phyloP scores from a whole-genome alignment of 2,113 vertebrate species.

The Megaptera novaeangliae region DNA sequence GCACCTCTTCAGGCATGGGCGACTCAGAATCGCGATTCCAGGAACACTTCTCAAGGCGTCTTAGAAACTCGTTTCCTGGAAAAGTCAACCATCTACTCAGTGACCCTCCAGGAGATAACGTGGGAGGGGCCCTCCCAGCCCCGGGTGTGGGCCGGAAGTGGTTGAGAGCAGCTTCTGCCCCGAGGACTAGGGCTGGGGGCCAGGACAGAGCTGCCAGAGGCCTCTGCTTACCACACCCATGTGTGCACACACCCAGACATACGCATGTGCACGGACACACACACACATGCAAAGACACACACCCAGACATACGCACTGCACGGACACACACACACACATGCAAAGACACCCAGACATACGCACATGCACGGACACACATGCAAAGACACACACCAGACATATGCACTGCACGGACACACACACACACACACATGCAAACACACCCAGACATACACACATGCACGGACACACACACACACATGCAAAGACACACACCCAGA shows the following conservation, averaged over 20 bases:
- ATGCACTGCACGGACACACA: not conserved
- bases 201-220: not conserved
- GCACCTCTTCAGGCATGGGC: not conserved
- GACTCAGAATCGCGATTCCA: not conserved
- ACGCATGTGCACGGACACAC: not conserved
- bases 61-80: not conserved
- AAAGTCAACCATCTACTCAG: not conserved
- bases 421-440: not conserved
- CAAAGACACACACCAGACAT: not conserved
- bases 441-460: no score
- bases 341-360: not conserved
- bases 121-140: not conserved
- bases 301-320: not conserved
- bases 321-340: no score
- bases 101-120: not conserved
- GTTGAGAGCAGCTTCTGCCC: not conserved
- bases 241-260: not conserved
- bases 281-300: not conserved
- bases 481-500: not conserved
- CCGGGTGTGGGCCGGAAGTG: no score
- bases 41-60: not conserved
- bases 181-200: not conserved
- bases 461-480: not conserved
- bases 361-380: not conserved
- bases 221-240: not conserved